Evolutionary conservation across 2,888 invertebrate genomes (phyloP).

Genomic region (Sminthurinus aureus): DNA sequence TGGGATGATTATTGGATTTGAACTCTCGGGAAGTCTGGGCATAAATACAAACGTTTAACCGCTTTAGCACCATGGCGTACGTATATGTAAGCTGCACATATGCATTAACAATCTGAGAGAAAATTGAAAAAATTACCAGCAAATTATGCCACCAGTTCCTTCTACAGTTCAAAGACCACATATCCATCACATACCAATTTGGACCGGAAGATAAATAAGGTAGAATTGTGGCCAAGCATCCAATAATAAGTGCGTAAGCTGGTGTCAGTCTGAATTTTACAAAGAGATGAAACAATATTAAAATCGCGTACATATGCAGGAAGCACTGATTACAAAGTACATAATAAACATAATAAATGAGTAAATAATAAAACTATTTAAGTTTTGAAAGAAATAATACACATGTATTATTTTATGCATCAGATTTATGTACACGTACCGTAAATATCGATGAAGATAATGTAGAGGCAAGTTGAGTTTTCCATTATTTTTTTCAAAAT

Average conservation of each 20-base stretch:
- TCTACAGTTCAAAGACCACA: constrained; percentile 52
- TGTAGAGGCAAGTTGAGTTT: constrained; percentile 56
- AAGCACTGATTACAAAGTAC: constrained; percentile 1
- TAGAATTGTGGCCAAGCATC: constrained; percentile 61
- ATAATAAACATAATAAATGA: no score
- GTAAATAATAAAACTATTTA: not conserved
- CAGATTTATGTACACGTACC: constrained; percentile 46
- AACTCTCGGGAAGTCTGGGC: no score
- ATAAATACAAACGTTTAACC: no score
- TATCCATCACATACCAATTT: constrained; percentile 61
- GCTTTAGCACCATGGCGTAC: no score
- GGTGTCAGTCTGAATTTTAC: constrained; percentile 63
- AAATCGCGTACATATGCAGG: not conserved
- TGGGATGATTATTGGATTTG: no score
- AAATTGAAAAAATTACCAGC: constrained; percentile 9
- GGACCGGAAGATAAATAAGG: constrained; percentile 63
- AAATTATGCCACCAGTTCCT: constrained; percentile 60
- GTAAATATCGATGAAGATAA: constrained; percentile 60
- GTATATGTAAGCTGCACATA: no score
- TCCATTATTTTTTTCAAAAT: constrained; percentile 55
- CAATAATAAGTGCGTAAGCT: constrained; percentile 62
- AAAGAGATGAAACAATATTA: constrained; percentile 21
- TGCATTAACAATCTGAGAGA: no score
- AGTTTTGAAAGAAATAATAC: not conserved
- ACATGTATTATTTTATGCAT: not conserved